phyloP scores from a whole-genome alignment of 2,113 vertebrate species.

The Gracilinanus agilis region DNA sequence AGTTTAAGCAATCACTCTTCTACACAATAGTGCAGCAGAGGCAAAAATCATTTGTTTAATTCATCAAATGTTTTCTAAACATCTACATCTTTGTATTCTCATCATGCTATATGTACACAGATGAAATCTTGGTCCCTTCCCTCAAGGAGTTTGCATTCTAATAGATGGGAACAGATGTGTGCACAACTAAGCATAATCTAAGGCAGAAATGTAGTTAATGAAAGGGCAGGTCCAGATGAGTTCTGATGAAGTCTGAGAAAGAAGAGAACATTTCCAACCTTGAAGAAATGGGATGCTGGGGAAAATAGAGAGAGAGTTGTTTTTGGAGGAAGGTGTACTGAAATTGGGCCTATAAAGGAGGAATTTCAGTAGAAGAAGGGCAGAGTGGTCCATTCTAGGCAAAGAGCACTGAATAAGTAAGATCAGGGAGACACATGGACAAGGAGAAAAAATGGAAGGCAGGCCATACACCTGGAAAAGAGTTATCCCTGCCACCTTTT shows the following conservation, averaged over 20 bases:
- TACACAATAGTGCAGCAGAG: background rate
- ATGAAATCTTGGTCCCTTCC: conserved; percentile 28
- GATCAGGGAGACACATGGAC: no score
- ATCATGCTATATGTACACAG: background rate
- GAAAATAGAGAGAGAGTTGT: background rate
- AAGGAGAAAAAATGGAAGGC: background rate
- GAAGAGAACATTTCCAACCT: background rate
- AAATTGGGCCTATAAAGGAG: background rate
- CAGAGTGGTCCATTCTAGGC: background rate
- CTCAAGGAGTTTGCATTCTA: conserved; percentile 32
- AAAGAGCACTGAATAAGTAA: background rate
- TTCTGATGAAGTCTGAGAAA: background rate
- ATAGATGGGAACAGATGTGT: conserved; percentile 17
- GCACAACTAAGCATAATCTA: conserved; percentile 36
- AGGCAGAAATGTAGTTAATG: conserved; percentile 26
- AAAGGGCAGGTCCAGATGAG: background rate
- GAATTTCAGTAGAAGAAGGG: background rate
- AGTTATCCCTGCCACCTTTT: background rate
- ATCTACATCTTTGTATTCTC: conserved; percentile 7
- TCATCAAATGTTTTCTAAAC: background rate
- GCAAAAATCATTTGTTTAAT: background rate
- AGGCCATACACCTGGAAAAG: background rate
- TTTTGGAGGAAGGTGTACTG: background rate
- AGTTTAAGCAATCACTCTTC: background rate
- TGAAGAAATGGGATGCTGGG: background rate